Percentiles rank a stretch among this genome's conserved stretches.
Evolutionary conservation across 1,140 invertebrate species (phyloP).

Genomic region (Apis mellifera): Amel_HAv3.1 CM009940.2:877001-877500

Average conservation of each 20-base stretch:
- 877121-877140: slow-evolving; percentile 70
- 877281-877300: slow-evolving; percentile 66
- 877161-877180: slow-evolving; percentile 60
- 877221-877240: slow-evolving; percentile 34
- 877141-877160: slow-evolving; percentile 77
- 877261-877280: slow-evolving; percentile 66
- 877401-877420: not conserved
- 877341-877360: slow-evolving; percentile 18
- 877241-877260: slow-evolving; percentile 36
- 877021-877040: slow-evolving; percentile 21
- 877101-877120: not conserved
- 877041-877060: slow-evolving; percentile 39
- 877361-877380: not conserved
- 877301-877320: slow-evolving; percentile 14
- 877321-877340: slow-evolving; percentile 27
- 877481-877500: no score
- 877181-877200: slow-evolving; percentile 55
- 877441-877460: no score
- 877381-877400: slow-evolving; percentile 16
- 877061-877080: slow-evolving; percentile 36
- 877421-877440: not conserved
- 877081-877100: slow-evolving; percentile 4
- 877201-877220: slow-evolving; percentile 51
- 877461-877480: no score
- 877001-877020: slow-evolving; percentile 11